Evolutionary conservation across 2,888 invertebrate genomes (phyloP), one percentile per base, ranked within the genome.

Genomic region (Bedellia somnulentella): DNA sequence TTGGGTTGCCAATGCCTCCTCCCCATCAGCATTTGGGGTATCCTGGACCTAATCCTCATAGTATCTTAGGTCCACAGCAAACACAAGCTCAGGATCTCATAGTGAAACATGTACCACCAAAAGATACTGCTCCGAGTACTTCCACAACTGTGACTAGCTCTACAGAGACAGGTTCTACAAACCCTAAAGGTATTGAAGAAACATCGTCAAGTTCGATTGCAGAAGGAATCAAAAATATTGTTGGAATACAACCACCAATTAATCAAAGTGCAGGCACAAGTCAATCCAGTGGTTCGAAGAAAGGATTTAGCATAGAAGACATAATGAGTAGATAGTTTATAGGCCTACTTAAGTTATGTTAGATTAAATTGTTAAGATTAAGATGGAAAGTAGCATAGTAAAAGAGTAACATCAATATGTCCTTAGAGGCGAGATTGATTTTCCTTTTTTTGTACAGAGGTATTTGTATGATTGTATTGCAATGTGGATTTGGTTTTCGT

Each of bases 241-340:
- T 78, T 21, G 77, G 77, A 0, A 77, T 77, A 37, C 73, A 77
- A 44, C 76, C 75, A 15, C 62, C 49, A 30, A 42, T 53, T 16
- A 68, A 67, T 41, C 63, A 75, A 2, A 79, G 76, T 23, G 80
- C 79, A 8, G 73, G 78, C 15, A 78, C 77, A 12, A 80, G 80
- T 35, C 80, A 80, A 24, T 73, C 80, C 1, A 78, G 76, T 43
- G 82, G 83, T 6, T 80, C 87, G 42, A 86, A 87, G 48, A 89
- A 89, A 51, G 92, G 92, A 11, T 92, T 92, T 59, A 91, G 90
- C 53, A 92, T 92, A 73, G 92, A 90, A 51, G 92, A 92, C 45
- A 91, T 92, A 43, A 91, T 92, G 92, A 81, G 91, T 49, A 87
- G 90, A 62, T 89, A 79, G 80, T 52, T 16, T n/a, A n/a, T n/a